Evolutionary conservation across 2,797 vertebrate genomes (phyloP).

Genomic region (Pseudomugil gertrudae): DNA sequence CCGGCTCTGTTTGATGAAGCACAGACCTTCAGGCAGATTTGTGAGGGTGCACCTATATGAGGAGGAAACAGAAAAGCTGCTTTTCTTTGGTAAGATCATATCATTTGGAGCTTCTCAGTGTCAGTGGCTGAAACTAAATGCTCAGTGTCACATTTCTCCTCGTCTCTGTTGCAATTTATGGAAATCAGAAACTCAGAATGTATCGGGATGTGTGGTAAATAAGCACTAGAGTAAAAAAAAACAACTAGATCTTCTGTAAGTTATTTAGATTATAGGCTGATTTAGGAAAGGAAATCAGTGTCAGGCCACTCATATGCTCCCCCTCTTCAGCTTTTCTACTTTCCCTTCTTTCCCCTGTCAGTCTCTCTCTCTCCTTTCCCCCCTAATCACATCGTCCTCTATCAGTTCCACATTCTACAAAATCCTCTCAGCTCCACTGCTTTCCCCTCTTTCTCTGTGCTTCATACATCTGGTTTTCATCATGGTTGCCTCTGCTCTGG

Average conservation of each 20-base stretch:
- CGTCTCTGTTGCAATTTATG: background rate
- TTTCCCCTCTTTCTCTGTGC: constrained; percentile 19
- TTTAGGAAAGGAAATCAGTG: constrained; percentile 60
- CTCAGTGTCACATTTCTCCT: background rate
- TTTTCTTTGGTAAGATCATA: background rate
- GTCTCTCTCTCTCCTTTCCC: constrained; percentile 28
- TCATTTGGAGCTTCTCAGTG: too few relatives aligned
- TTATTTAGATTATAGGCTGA: constrained; percentile 50
- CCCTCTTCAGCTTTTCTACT: constrained; percentile 12
- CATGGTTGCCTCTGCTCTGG: constrained; percentile 64
- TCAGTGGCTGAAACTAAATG: background rate
- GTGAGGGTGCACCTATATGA: background rate
- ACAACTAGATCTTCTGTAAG: constrained; percentile 28
- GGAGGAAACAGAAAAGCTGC: background rate
- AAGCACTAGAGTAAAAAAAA: background rate
- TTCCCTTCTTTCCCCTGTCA: constrained; percentile 18
- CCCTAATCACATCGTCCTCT: constrained; percentile 36
- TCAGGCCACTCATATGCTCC: constrained; percentile 21
- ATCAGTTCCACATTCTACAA: constrained; percentile 30
- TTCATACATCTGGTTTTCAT: constrained; percentile 77
- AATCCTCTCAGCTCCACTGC: constrained; percentile 6
- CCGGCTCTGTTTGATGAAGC: background rate
- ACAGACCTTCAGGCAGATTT: background rate
- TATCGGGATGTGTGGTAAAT: background rate
- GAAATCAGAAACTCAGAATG: background rate